A percentile compares a stretch with the other conserved stretches of the same genome.
Evolutionary conservation across 2,113 vertebrate species (phyloP).

Genomic region (Nesoenas mayeri): DNA sequence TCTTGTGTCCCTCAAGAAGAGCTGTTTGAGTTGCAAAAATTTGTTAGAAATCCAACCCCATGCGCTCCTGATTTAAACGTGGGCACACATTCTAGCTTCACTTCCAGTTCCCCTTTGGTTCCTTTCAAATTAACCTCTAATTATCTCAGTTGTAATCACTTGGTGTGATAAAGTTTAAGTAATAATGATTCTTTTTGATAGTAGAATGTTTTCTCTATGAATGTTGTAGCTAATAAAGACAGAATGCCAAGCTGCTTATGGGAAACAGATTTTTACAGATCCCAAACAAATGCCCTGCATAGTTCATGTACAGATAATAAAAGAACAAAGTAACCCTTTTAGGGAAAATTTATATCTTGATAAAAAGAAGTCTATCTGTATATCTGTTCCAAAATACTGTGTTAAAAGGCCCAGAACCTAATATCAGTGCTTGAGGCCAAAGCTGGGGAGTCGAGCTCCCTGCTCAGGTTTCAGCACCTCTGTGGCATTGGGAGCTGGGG

Average conservation of each 20-base stretch:
- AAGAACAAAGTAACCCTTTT: slow-evolving; percentile 47
- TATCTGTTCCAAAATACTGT: background rate
- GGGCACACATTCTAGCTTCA: background rate
- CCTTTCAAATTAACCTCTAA: slow-evolving; percentile 39
- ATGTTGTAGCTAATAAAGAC: slow-evolving; percentile 51
- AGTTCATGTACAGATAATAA: slow-evolving; percentile 54
- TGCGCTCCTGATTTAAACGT: background rate
- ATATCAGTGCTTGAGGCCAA: background rate
- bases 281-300: slow-evolving; percentile 39
- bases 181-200: slow-evolving; percentile 61
- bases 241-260: slow-evolving; percentile 60
- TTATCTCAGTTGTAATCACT: slow-evolving; percentile 56
- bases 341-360: slow-evolving; percentile 29
- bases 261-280: slow-evolving; percentile 66
- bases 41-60: background rate
- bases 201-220: slow-evolving; percentile 44
- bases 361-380: background rate
- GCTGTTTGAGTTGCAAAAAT: background rate
- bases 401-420: background rate
- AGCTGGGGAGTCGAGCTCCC: accelerated
- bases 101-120: background rate
- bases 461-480: background rate
- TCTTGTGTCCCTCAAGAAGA: background rate
- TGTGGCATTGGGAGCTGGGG: accelerated
- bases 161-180: slow-evolving; percentile 48